Evolutionary conservation across 2,113 vertebrate genomes (phyloP).

Genomic region (Morone saxatilis): DNA sequence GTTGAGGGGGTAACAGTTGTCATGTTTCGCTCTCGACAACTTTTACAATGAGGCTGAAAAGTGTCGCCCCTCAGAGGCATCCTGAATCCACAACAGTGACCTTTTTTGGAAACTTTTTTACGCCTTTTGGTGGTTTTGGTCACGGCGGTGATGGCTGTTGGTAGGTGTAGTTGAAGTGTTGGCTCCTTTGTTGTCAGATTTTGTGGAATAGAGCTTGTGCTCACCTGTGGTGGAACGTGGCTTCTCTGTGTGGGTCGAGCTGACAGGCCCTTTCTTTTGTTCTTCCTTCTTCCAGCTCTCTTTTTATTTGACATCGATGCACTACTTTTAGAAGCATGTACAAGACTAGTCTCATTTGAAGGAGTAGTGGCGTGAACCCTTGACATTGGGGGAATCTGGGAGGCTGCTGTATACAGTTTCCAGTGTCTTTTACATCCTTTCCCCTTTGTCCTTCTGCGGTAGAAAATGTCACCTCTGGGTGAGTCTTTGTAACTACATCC

Average conservation of each 20-base stretch:
- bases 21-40: conserved; percentile 12
- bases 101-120: conserved; percentile 27
- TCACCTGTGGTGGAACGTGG: background rate
- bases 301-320: conserved; percentile 5
- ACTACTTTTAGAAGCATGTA: conserved; percentile 17
- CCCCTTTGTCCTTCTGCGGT: conserved; percentile 35
- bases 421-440: conserved; percentile 53
- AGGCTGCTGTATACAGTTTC: conserved; percentile 22
- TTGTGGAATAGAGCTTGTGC: background rate
- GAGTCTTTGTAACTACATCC: conserved; percentile 39
- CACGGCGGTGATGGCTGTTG: background rate
- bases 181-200: conserved; percentile 7
- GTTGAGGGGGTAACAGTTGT: conserved; percentile 1
- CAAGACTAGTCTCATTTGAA: background rate
- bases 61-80: conserved; percentile 18
- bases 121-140: conserved; percentile 6
- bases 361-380: background rate
- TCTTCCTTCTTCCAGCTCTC: conserved; percentile 27
- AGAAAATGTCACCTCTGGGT: conserved; percentile 60
- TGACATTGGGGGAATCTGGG: background rate
- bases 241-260: background rate
- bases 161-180: background rate
- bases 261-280: background rate
- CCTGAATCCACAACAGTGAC: conserved; percentile 18
- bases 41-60: conserved; percentile 46